Evolutionary conservation across 2,113 vertebrate species (phyloP), one percentile per base, ranked within the genome.

Genomic region (Prunella fulvescens): DNA sequence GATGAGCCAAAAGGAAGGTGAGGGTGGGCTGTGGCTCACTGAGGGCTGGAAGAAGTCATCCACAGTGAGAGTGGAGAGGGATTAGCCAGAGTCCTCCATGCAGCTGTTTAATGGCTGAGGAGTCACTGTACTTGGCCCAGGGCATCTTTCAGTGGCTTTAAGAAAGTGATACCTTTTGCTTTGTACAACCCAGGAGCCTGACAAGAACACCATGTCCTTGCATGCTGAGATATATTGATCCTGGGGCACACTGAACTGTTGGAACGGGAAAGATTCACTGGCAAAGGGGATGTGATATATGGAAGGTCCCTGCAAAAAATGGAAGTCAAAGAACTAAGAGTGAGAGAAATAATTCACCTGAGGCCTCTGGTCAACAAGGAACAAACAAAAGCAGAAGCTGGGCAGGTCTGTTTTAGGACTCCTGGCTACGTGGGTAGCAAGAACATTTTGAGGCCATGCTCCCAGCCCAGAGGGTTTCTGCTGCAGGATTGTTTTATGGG

Each of bases 161-260:
- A 94, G 96, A 95, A 96, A 95, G 40, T 0, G 76, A 97, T 95
- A 96, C 91, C 60, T 96, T 85, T 84, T 88, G 86, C 71, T 96
- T 71, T 64, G 88, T 78, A 74, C 83, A 92, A 8, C 18, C 60
- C 82, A 74, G 76, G 64, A 92, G 48, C 31, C 60, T 86, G 96
- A 76, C 95, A 97, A 95, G 94, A 95, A 96, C 96, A 93, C 56
- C 0, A 6, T 91, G 96, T 95, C 96, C 96, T 97, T 97, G 95
- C 65, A 47, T 66, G 72, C 88, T 93, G 85, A 96, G 96, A 97
- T 95, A 86, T 95, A 96, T 97, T 83, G 95, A 97, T 95, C 84
- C 57, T 19, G 8, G 88, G 83, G 65, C 91, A 87, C 67, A 42
- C 91, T 81, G 48, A 92, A 89, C 60, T 84, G 69, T 92, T 95